Percentiles rank a stretch among this genome's conserved stretches.
These are phyloP conservation scores for Harpalus rubripes DNA, from an alignment of 2,888 invertebrate genomes.

Conservation along the genomic window DNA sequence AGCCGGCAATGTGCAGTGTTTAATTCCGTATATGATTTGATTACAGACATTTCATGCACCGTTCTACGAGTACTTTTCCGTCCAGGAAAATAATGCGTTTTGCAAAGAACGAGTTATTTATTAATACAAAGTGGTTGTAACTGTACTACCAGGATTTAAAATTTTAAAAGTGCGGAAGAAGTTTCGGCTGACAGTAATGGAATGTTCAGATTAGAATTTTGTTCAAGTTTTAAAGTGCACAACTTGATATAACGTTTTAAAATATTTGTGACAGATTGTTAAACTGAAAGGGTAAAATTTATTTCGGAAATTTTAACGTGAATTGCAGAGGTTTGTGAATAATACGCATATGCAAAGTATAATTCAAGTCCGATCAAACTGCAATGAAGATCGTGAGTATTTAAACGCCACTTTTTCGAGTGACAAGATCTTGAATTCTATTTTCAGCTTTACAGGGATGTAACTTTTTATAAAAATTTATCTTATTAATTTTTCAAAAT, in stretches of 20 bases:
- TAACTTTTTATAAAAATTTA: too few relatives aligned
- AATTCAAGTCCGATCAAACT: too few relatives aligned
- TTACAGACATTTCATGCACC: constrained; percentile 6
- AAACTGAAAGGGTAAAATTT: background rate
- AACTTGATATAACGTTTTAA: background rate
- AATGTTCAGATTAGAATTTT: background rate
- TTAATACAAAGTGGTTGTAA: background rate
- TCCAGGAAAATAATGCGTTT: background rate
- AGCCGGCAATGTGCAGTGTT: constrained; percentile 1
- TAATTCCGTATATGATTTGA: constrained; percentile 51
- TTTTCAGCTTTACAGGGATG: too few relatives aligned
- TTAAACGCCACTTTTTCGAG: too few relatives aligned
- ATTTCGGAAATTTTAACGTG: too few relatives aligned
- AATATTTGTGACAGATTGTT: background rate
- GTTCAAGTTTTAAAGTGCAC: background rate
- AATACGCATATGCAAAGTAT: too few relatives aligned
- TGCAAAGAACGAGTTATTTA: background rate
- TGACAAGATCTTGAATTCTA: too few relatives aligned
- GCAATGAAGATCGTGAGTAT: too few relatives aligned
- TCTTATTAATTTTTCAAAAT: too few relatives aligned
- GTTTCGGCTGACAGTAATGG: background rate
- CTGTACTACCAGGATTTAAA: background rate
- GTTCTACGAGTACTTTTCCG: background rate
- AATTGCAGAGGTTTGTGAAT: too few relatives aligned
- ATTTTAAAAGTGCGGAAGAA: background rate